Conservation (phyloP, 2,797 vertebrate genomes). For the Craterocephalus amniculus region DNA sequence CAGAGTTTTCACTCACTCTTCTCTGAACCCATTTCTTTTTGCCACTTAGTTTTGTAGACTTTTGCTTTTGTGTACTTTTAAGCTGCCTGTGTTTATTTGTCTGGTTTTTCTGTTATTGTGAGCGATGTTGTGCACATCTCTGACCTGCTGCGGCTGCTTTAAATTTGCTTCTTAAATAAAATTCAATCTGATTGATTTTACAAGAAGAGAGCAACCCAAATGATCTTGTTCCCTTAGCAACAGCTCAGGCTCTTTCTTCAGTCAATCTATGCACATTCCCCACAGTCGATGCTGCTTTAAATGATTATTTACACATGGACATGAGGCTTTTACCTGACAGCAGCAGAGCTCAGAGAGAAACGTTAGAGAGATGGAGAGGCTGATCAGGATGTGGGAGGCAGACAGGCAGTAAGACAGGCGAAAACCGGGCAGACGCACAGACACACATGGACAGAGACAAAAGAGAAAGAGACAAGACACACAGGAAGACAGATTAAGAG, state of each 20-base stretch:
- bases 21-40: no score
- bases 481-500: conserved; percentile 67
- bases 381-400: conserved; percentile 1
- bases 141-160: no score
- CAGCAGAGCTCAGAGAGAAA: conserved; percentile 24
- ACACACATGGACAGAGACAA: conserved; percentile 58
- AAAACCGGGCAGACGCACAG: conserved; percentile 30
- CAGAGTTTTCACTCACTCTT: no score
- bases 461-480: conserved; percentile 67
- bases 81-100: no score
- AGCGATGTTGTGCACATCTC: no score
- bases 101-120: no score
- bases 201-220: no score
- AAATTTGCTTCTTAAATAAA: no score
- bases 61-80: no score
- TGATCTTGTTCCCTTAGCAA: neutral
- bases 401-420: conserved; percentile 27
- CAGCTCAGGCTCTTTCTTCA: neutral
- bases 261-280: neutral
- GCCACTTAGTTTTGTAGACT: no score
- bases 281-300: neutral
- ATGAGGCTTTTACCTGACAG: conserved; percentile 37
- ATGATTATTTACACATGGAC: neutral
- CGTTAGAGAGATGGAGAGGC: conserved; percentile 1
- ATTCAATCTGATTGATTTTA: no score